phyloP scores from a whole-genome alignment of 1,140 invertebrate species.

The Polypedilum vanderplanki region DNA sequence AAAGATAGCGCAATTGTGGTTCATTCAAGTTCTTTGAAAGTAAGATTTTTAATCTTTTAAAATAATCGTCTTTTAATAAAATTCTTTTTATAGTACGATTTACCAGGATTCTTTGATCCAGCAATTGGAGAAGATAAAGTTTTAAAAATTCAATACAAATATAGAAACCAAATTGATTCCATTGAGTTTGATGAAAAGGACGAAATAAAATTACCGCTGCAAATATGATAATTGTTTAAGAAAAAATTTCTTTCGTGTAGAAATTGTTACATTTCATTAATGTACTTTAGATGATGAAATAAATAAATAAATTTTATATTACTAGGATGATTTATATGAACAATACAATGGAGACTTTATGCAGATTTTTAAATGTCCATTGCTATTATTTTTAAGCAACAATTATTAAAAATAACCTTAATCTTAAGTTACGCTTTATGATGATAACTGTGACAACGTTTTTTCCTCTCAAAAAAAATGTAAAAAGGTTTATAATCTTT shows the following conservation, averaged over 20 bases:
- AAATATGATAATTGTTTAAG: conserved; percentile 1
- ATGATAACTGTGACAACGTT: too few species aligned
- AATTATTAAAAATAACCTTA: too few species aligned
- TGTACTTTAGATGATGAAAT: not conserved
- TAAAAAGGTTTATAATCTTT: too few species aligned
- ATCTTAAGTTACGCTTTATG: too few species aligned
- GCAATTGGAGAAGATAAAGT: conserved; percentile 89
- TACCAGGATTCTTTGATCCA: conserved; percentile 96
- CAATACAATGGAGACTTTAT: conserved; percentile 39
- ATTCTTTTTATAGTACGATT: conserved; percentile 62
- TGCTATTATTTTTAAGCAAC: too few species aligned
- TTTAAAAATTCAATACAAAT: conserved; percentile 80
- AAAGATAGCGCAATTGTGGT: conserved; percentile 82
- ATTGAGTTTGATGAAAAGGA: conserved; percentile 75
- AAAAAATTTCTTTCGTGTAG: not conserved
- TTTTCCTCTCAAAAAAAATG: too few species aligned
- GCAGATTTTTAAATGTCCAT: too few species aligned
- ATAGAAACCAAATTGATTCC: conserved; percentile 67
- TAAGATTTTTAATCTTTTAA: conserved; percentile 41
- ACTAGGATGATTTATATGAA: conserved; percentile 53
- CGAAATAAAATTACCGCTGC: conserved; percentile 62
- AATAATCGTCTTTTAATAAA: not conserved
- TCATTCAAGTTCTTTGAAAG: conserved; percentile 74
- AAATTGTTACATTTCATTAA: not conserved
- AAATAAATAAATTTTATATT: conserved; percentile 20